Percentiles rank a stretch among this genome's conserved stretches.
These are phyloP conservation scores for Cyanocitta stelleri DNA, from an alignment of 2,113 vertebrate species.

Conservation along the genomic window DNA sequence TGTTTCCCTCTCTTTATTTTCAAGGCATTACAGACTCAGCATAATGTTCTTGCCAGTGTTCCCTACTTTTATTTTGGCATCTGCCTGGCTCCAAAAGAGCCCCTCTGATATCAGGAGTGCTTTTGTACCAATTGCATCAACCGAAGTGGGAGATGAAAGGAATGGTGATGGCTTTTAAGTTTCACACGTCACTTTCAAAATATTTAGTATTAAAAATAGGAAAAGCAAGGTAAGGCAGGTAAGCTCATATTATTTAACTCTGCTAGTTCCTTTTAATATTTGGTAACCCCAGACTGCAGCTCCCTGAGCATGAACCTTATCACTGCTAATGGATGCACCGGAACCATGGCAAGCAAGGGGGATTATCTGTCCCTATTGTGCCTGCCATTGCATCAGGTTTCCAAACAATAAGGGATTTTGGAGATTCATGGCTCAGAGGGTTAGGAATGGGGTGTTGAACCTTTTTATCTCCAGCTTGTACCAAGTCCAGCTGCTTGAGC, in stretches of 20 bases:
- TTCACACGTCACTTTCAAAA: slow-evolving; percentile 27
- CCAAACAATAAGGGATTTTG: neutral
- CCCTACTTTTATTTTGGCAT: neutral
- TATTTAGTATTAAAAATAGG: neutral
- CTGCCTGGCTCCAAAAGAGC: neutral
- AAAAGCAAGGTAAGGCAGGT: slow-evolving; percentile 17
- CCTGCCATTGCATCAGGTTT: neutral
- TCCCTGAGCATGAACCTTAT: neutral
- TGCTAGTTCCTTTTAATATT: neutral
- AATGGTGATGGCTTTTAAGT: neutral
- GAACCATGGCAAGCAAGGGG: neutral
- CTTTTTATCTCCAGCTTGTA: neutral
- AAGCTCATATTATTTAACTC: neutral
- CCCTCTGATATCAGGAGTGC: neutral
- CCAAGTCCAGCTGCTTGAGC: neutral
- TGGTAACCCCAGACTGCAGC: neutral
- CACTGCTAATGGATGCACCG: neutral
- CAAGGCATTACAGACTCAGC: neutral
- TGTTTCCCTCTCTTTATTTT: neutral
- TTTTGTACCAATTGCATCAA: neutral
- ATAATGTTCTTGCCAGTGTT: neutral
- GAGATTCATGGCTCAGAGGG: neutral
- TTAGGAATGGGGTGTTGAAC: neutral
- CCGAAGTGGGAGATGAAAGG: neutral
- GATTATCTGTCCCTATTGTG: neutral